phyloP scores from a whole-genome alignment of 2,888 invertebrate species.

The Chirona hameri region DNA sequence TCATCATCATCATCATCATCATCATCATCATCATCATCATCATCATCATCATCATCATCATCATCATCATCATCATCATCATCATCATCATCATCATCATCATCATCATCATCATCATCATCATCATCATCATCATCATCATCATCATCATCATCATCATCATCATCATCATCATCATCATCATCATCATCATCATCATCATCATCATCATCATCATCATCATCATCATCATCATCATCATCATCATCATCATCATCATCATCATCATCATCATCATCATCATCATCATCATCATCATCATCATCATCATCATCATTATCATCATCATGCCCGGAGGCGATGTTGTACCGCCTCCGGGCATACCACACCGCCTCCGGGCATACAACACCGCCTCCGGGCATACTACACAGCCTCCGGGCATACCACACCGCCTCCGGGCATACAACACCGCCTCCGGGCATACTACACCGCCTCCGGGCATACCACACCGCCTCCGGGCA shows the following conservation, averaged over 20 bases:
- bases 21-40: not conserved
- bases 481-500: too few relatives aligned
- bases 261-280: slow-evolving; percentile 22
- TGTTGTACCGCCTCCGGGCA: too few relatives aligned
- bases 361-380: too few relatives aligned
- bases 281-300: slow-evolving; percentile 22
- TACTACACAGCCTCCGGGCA: too few relatives aligned
- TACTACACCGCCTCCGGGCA: too few relatives aligned
- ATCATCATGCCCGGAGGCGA: not conserved
- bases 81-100: slow-evolving; percentile 22
- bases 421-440: too few relatives aligned
- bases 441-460: too few relatives aligned
- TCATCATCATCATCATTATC: slow-evolving; percentile 22
- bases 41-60: not conserved
- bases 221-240: slow-evolving; percentile 22
- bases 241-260: slow-evolving; percentile 22
- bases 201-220: slow-evolving; percentile 22
- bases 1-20: slow-evolving; percentile 22
- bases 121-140: slow-evolving; percentile 22
- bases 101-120: not conserved
- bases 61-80: slow-evolving; percentile 22
- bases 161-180: slow-evolving; percentile 22
- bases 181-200: slow-evolving; percentile 22
- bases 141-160: slow-evolving; percentile 22
- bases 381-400: too few relatives aligned